A percentile compares a stretch with the other conserved stretches of the same genome.
These are phyloP conservation scores for Halcyon malimbica DNA, from an alignment of 2,113 vertebrate genomes.

Conservation along the genomic window DNA sequence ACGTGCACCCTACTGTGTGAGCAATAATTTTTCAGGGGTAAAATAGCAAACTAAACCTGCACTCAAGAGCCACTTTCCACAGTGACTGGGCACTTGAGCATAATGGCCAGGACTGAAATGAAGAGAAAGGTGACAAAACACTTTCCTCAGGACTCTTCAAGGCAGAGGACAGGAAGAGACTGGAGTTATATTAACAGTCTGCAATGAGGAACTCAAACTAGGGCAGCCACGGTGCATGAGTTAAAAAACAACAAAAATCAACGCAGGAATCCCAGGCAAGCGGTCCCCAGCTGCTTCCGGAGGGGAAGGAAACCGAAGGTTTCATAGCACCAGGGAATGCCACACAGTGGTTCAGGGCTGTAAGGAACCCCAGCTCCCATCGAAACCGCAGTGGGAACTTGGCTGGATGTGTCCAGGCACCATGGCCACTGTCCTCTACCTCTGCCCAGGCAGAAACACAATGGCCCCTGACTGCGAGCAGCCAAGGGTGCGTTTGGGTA, in stretches of 20 bases:
- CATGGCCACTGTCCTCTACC: neutral
- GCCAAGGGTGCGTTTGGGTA: neutral
- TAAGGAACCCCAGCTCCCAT: neutral
- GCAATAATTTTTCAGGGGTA: neutral
- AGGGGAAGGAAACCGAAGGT: neutral
- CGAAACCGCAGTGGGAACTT: neutral
- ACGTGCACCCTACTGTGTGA: neutral
- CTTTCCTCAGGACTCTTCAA: neutral
- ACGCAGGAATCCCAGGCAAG: neutral
- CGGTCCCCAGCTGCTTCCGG: neutral
- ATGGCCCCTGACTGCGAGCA: neutral
- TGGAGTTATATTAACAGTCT: neutral
- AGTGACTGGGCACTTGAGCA: neutral
- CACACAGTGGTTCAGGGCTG: conserved; percentile 8
- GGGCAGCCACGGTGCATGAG: neutral
- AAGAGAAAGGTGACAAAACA: neutral
- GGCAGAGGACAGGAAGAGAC: neutral
- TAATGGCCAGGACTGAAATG: neutral
- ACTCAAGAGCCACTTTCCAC: neutral
- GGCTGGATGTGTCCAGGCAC: neutral
- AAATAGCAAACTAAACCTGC: neutral
- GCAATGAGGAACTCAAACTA: neutral
- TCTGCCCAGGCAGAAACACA: neutral
- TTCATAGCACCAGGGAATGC: conserved; percentile 42
- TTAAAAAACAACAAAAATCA: neutral